phyloP scores from a whole-genome alignment of 92 coral and sea anemone genomes.

The Micromussa lordhowensis region DNA sequence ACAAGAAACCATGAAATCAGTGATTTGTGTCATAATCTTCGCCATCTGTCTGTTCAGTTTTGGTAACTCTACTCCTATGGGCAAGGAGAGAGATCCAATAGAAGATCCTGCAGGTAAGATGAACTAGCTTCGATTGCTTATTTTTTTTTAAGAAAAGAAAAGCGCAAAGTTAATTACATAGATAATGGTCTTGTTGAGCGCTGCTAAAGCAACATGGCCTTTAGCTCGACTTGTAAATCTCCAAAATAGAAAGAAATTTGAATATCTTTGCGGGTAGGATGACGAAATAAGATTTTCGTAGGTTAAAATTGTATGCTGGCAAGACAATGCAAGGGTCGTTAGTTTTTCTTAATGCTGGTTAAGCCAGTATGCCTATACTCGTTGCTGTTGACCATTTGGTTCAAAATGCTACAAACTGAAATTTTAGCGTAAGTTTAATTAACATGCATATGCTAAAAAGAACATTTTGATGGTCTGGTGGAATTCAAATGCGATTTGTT shows the following conservation, averaged over 20 bases:
- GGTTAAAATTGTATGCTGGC: background rate
- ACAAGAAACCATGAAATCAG: background rate
- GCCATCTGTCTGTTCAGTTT: too few relatives aligned
- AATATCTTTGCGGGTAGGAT: background rate
- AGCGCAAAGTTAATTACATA: background rate
- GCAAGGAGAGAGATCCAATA: background rate
- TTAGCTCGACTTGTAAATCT: background rate
- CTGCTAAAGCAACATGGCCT: background rate
- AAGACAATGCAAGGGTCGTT: background rate
- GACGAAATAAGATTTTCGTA: background rate
- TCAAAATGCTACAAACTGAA: background rate
- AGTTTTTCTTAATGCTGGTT: background rate
- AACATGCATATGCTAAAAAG: background rate
- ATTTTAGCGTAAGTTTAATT: background rate
- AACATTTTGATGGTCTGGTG: background rate
- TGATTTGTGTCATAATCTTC: background rate
- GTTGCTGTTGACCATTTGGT: background rate
- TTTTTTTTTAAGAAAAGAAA: background rate
- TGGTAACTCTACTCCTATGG: background rate
- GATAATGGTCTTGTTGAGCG: background rate
- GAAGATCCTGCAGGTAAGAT: background rate
- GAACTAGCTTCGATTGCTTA: background rate
- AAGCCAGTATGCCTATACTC: too few relatives aligned
- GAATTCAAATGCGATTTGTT: background rate
- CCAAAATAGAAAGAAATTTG: background rate